Percentiles rank a stretch among this genome's conserved stretches.
phyloP scores from a whole-genome alignment of 2,113 vertebrate species.

The Macrotis lagotis region DNA sequence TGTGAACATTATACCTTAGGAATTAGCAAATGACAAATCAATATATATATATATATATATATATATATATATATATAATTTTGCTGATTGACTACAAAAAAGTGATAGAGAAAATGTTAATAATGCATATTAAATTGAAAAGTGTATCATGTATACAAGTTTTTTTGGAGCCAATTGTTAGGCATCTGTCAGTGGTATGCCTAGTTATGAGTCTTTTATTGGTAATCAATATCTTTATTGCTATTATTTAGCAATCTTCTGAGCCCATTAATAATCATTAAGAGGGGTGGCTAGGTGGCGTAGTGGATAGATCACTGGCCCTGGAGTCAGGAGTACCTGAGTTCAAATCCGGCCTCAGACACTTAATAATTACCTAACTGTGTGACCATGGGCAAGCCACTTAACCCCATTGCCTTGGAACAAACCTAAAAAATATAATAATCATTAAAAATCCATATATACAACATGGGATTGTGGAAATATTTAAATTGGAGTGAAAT shows the following conservation, averaged over 20 bases:
- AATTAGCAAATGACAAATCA: not conserved
- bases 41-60: too few species aligned
- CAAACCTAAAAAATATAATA: too few species aligned
- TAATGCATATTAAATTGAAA: not conserved
- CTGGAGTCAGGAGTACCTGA: too few species aligned
- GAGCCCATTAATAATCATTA: not conserved
- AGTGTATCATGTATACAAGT: not conserved
- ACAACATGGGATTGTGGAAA: not conserved
- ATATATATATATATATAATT: too few species aligned
- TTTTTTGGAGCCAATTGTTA: not conserved
- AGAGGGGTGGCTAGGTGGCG: too few species aligned
- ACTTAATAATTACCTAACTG: too few species aligned
- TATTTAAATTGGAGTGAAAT: not conserved
- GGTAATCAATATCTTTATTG: not conserved
- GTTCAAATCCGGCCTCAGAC: too few species aligned
- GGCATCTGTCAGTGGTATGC: not conserved
- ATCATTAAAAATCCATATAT: not conserved
- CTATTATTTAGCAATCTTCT: not conserved
- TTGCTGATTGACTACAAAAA: too few species aligned
- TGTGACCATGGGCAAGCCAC: too few species aligned
- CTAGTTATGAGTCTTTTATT: not conserved
- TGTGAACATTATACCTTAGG: not conserved
- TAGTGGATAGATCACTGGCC: too few species aligned
- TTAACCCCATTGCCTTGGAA: too few species aligned
- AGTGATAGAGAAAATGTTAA: not conserved